These are phyloP conservation scores for Tholera decimalis DNA, from an alignment of 2,888 invertebrate genomes.

Conservation along the genomic window DNA sequence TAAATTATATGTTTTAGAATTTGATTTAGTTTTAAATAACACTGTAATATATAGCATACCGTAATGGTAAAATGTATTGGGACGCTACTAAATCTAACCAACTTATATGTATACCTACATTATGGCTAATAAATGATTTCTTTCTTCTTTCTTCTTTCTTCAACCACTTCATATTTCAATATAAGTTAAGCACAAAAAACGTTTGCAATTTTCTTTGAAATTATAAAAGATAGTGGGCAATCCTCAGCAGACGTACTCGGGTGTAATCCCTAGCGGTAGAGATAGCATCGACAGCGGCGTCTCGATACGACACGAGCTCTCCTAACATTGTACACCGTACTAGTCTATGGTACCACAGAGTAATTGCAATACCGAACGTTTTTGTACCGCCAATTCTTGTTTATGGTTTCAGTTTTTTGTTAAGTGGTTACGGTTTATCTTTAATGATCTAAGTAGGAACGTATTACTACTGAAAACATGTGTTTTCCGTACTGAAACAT, in stretches of 20 bases:
- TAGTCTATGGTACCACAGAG: slow-evolving; percentile 63
- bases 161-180: too few species aligned
- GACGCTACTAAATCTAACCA: too few species aligned
- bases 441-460: background rate
- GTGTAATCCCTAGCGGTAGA: slow-evolving; percentile 78
- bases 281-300: slow-evolving; percentile 85
- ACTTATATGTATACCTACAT: too few species aligned
- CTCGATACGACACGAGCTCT: slow-evolving; percentile 74
- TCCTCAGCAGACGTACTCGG: slow-evolving; percentile 56
- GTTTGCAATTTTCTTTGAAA: too few species aligned
- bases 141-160: too few species aligned
- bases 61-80: too few species aligned
- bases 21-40: too few species aligned
- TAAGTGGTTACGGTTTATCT: background rate
- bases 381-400: slow-evolving; percentile 54
- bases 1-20: too few species aligned
- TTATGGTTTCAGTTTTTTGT: slow-evolving; percentile 44
- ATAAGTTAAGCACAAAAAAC: too few species aligned
- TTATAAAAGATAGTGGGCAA: slow-evolving; percentile 63
- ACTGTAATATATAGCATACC: too few species aligned
- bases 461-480: background rate
- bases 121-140: too few species aligned
- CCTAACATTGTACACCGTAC: slow-evolving; percentile 69
- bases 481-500: too few species aligned
- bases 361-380: slow-evolving; percentile 64